phyloP scores from a whole-genome alignment of 2,113 vertebrate species.

The Cavia porcellus region DNA sequence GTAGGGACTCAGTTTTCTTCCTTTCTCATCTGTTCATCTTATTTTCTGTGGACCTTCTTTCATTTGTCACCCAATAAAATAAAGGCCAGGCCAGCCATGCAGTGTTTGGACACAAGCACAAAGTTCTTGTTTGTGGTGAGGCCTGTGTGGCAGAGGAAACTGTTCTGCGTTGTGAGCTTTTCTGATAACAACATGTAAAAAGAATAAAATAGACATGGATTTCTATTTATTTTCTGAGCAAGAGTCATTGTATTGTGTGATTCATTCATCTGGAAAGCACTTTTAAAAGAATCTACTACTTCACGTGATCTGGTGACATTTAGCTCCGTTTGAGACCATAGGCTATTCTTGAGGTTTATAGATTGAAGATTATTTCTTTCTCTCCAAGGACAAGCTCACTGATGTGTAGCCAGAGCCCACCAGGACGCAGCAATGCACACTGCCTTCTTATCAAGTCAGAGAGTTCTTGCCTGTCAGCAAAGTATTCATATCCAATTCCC shows the following conservation, averaged over 20 bases:
- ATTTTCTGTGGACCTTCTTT: slow-evolving; percentile 80
- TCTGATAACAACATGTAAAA: slow-evolving; percentile 81
- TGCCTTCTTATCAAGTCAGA: background rate
- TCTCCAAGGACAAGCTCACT: background rate
- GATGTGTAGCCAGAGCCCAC: background rate
- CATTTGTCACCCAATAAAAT: slow-evolving; percentile 88
- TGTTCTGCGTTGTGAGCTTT: slow-evolving; percentile 82
- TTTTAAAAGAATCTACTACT: slow-evolving; percentile 56
- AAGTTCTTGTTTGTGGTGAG: slow-evolving; percentile 84
- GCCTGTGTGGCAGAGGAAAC: slow-evolving; percentile 85
- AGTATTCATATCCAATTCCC: background rate
- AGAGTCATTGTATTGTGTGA: slow-evolving; percentile 72
- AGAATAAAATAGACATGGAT: slow-evolving; percentile 77
- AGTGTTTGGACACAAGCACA: slow-evolving; percentile 81
- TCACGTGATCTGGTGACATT: slow-evolving; percentile 67
- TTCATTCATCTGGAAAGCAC: slow-evolving; percentile 70
- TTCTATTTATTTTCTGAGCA: slow-evolving; percentile 82
- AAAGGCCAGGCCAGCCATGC: slow-evolving; percentile 79
- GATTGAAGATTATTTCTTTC: slow-evolving; percentile 31
- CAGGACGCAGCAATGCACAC: background rate
- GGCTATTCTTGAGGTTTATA: background rate
- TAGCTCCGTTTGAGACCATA: background rate
- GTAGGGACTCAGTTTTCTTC: slow-evolving; percentile 38
- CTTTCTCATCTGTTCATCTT: slow-evolving; percentile 83
- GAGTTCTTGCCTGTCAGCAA: background rate